Evolutionary conservation across 1,140 invertebrate genomes (phyloP), one percentile per base, ranked within the genome.

Genomic region (Drosophila baimaii): DNA sequence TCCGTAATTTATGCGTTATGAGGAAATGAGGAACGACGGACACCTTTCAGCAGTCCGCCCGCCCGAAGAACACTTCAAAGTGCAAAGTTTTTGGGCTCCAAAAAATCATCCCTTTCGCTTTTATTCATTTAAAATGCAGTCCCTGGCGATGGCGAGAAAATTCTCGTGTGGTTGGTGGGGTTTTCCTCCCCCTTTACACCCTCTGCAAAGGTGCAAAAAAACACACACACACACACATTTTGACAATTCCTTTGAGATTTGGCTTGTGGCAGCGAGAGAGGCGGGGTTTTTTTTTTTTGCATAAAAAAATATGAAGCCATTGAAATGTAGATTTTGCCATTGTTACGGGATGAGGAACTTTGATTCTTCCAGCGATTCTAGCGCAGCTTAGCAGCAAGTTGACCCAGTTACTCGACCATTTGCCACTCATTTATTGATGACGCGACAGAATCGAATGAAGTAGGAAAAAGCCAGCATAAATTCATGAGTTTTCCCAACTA

Each of bases 211-310:
- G 83, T 86, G 83, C 71, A 69, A 80, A 88, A 79, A 59, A 41
- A 55, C 25, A 29, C 35, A 58, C 29, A 55, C 49, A 55, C 29
- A 73, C 44, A 56, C 43, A 74, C 51, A 52, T 31, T 56, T 77
- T 69, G 78, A 70, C 76, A 88, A 86, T 64, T 79, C 83, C 79
- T 73, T 83, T 88, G 83, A 79, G 83, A 57, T 82, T 86, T 81
- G 65, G 71, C 74, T 82, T 82, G 64, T 64, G 55, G 58, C n/a
- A n/a, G n/a, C n/a, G n/a, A n/a, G 2, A 13, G 6, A n/a, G 9
- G 39, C 13, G 49, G 25, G 3, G 10, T 9, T 15, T 2, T 25
- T 44, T n/a, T 13, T 47, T 64, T 80, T 71, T 49, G 47, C 68
- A 81, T 63, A 64, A 55, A 69, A 31, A 83, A 83, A 83, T 79